Percentiles rank a stretch among this genome's conserved stretches.
These are phyloP conservation scores for Cyprinodon tularosa DNA, from an alignment of 2,113 vertebrate species.

Conservation along the genomic window DNA sequence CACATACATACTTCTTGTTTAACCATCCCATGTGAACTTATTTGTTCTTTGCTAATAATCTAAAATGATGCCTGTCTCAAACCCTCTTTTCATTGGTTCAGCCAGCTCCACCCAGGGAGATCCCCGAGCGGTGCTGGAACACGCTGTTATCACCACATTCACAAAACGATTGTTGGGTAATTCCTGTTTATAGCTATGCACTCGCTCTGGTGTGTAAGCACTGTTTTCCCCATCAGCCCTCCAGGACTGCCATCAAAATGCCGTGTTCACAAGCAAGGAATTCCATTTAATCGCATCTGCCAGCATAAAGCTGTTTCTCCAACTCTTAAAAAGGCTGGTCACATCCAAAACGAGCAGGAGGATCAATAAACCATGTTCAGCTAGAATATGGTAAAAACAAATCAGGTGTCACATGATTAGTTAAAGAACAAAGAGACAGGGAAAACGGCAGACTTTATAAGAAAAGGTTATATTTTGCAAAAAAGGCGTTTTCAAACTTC, in stretches of 20 bases:
- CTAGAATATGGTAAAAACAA: background rate
- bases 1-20: constrained; percentile 34
- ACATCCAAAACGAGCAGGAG: background rate
- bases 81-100: constrained; percentile 41
- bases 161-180: constrained; percentile 93
- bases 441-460: background rate
- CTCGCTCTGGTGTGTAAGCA: constrained; percentile 75
- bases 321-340: constrained; percentile 7
- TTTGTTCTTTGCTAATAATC: constrained; percentile 36
- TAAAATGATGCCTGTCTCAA: constrained; percentile 47
- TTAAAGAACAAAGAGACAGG: background rate
- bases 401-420: background rate
- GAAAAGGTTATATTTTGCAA: background rate
- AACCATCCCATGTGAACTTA: background rate
- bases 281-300: constrained; percentile 6
- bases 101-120: constrained; percentile 84
- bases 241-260: constrained; percentile 33
- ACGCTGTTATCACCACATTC: constrained; percentile 88
- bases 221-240: constrained; percentile 74
- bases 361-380: background rate
- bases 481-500: background rate
- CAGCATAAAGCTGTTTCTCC: background rate
- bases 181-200: constrained; percentile 90
- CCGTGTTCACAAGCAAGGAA: constrained; percentile 20
- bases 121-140: constrained; percentile 86